Percentiles rank a stretch among this genome's conserved stretches.
phyloP scores from a whole-genome alignment of 1,140 invertebrate genomes.

The Cotesia glomerata region DNA sequence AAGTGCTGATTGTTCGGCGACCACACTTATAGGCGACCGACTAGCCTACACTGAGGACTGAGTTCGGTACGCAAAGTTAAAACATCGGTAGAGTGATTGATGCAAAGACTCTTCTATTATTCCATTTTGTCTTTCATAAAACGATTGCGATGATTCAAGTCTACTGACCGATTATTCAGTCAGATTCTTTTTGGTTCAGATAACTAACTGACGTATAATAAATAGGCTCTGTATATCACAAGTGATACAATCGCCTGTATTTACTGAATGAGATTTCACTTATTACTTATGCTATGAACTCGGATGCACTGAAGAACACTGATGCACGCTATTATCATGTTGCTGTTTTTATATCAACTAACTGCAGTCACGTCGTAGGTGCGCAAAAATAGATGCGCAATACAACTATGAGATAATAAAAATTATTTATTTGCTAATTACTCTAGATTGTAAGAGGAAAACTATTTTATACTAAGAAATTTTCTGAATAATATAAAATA shows the following conservation, averaged over 20 bases:
- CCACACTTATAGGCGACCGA: conserved; percentile 54
- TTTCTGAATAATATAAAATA: not conserved
- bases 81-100: conserved; percentile 41
- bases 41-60: conserved; percentile 64
- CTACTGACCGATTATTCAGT: conserved; percentile 33
- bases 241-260: not conserved
- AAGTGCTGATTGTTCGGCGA: conserved; percentile 24
- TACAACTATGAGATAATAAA: not conserved
- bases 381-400: conserved; percentile 12
- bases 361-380: conserved; percentile 25
- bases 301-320: not conserved
- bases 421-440: not conserved
- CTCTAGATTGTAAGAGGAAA: too few species aligned
- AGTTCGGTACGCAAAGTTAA: conserved; percentile 56
- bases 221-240: not conserved
- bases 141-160: conserved; percentile 35
- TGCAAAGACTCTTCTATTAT: conserved; percentile 45
- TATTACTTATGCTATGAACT: not conserved
- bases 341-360: conserved; percentile 12
- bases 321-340: not conserved
- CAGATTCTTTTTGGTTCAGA: conserved; percentile 20
- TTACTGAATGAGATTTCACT: not conserved
- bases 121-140: conserved; percentile 49
- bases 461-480: not conserved
- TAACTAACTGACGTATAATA: not conserved